Evolutionary conservation across 2,888 invertebrate species (phyloP), one percentile per base, ranked within the genome.

Genomic region (Agrochola lychnidis): DNA sequence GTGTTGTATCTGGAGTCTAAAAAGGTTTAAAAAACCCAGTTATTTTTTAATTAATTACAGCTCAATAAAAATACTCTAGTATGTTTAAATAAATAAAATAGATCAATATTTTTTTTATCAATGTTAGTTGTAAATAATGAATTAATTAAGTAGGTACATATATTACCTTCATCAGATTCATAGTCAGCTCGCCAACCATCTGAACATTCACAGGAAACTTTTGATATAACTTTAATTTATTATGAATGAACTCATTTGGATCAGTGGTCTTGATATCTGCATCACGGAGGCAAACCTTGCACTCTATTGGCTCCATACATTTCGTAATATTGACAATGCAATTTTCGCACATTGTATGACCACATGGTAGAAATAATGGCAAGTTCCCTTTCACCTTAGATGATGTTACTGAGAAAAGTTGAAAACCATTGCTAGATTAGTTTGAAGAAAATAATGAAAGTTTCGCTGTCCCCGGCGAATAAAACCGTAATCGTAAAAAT

Each of bases 291-390:
- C 97, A 97, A 75, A 96, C 89, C 82, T 94, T 94, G 88, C 97
- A 97, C 67, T 93, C 92, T 61, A 97, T 93, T 0, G 95, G 95
- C 82, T 96, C 96, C 40, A 87, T 81, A 85, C 94, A 95, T 83
- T 92, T 94, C 0, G 93, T 79, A 42, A 94, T 91, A 78, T 92
- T 94, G 57, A 90, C 93, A 22, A 97, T 90, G 90, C 98, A 98
- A 69, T 94, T 96, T 84, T 97, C 97, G 87, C 98, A 98, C 87
- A 97, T 95, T 4, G 97, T 96, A 91, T 98, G 98, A 1, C 97
- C 97, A 89, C 98, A 98, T 79, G 95, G 89, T 77, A 98, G 91
- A 59, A 98, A 93, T 42, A 98, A 93, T 0, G 98, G 98, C 57
- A 96, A 85, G 78, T 95, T 95, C 7, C 86, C 86, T 86, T 92